Evolutionary conservation across 2,797 vertebrate genomes (phyloP).

Genomic region (Delichon dasypus): DNA sequence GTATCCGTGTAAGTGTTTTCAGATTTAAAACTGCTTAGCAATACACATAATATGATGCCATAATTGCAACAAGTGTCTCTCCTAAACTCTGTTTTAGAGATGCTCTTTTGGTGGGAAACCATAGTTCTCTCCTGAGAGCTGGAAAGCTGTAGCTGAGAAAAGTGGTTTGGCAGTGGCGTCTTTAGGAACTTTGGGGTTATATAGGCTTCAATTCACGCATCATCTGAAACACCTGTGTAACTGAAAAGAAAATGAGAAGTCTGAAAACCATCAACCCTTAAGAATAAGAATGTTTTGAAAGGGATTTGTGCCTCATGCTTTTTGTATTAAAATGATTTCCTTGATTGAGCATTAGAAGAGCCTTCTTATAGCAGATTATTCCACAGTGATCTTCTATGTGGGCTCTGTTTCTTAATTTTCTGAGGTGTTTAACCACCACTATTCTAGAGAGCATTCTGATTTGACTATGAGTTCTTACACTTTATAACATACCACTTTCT

Average conservation of each 20-base stretch:
- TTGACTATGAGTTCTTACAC: not conserved
- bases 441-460: not conserved
- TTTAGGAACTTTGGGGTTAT: not conserved
- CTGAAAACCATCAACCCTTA: not conserved
- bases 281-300: not conserved
- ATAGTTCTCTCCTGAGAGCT: not conserved
- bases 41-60: not conserved
- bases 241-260: not conserved
- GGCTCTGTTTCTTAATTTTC: not conserved
- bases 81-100: not conserved
- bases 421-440: not conserved
- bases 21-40: not conserved
- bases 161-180: not conserved
- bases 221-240: not conserved
- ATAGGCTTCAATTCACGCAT: not conserved
- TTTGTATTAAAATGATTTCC: not conserved
- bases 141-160: not conserved
- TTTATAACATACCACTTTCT: not conserved
- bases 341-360: not conserved
- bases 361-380: not conserved
- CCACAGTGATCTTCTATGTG: accelerated
- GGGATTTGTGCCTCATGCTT: not conserved
- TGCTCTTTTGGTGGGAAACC: not conserved
- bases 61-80: not conserved
- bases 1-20: not conserved